Conservation (phyloP, 1,140 invertebrate species). For the Panonychus citri region DNA sequence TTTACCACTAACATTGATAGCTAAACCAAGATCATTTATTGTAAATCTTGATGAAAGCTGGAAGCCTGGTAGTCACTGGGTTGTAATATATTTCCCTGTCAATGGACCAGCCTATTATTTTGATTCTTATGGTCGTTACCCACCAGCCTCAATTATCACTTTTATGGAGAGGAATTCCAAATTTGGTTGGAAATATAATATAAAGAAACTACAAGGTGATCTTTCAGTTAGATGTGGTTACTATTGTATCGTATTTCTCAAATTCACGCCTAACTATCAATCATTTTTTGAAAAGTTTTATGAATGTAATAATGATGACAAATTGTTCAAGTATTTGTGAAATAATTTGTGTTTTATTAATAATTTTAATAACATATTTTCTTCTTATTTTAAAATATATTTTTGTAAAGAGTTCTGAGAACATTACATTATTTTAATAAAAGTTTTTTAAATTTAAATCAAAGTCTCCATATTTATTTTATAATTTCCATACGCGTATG, state of each 20-base stretch:
- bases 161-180: neutral
- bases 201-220: neutral
- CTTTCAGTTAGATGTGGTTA: neutral
- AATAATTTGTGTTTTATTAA: no score
- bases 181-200: neutral
- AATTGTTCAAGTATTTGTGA: neutral
- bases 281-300: neutral
- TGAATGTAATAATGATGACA: neutral
- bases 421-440: no score
- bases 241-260: neutral
- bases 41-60: neutral
- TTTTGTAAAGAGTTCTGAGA: no score
- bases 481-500: neutral
- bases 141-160: neutral
- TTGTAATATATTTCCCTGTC: neutral
- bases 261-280: neutral
- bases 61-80: neutral
- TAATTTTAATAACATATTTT: no score
- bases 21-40: neutral
- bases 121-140: neutral
- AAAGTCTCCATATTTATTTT: no score
- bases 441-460: no score
- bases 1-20: neutral
- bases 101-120: neutral
- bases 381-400: no score